Evolutionary conservation across 2,888 invertebrate species (phyloP).

Genomic region (Diaprepes abbreviatus): DNA sequence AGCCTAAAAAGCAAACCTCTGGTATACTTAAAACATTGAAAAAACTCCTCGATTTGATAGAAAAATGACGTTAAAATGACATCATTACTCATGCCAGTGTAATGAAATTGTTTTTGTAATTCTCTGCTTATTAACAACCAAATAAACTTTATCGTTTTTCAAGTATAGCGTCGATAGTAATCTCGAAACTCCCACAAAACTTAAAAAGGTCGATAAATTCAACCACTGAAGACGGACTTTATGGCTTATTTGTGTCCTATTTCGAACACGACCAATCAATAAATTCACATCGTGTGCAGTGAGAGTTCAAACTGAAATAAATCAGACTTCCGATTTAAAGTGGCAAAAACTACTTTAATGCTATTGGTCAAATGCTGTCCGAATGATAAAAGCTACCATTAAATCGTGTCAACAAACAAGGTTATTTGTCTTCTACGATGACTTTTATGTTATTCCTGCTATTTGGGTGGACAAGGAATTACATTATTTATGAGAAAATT

Average conservation of each 20-base stretch:
- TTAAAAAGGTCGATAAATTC: constrained; percentile 15
- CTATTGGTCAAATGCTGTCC: constrained; percentile 16
- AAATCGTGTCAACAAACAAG: constrained; percentile 23
- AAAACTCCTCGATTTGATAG: no score
- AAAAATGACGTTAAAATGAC: no score
- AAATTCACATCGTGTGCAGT: constrained; percentile 14
- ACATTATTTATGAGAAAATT: constrained; percentile 15
- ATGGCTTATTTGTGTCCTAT: constrained; percentile 23
- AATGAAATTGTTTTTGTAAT: no score
- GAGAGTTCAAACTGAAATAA: constrained; percentile 19
- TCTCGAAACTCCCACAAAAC: not conserved
- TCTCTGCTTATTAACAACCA: no score
- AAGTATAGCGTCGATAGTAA: not conserved
- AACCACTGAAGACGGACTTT: constrained; percentile 11
- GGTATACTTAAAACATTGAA: no score
- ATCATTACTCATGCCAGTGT: no score
- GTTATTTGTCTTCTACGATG: constrained; percentile 20
- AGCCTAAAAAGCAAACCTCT: no score
- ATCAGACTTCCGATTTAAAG: constrained; percentile 17
- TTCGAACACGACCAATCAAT: constrained; percentile 18
- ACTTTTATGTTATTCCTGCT: constrained; percentile 15
- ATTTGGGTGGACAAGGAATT: constrained; percentile 6
- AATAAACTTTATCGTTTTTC: no score
- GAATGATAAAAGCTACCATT: constrained; percentile 14
- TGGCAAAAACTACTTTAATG: constrained; percentile 15